Evolutionary conservation across 2,888 invertebrate species (phyloP).

Genomic region (Iselma pallidipennis): DNA sequence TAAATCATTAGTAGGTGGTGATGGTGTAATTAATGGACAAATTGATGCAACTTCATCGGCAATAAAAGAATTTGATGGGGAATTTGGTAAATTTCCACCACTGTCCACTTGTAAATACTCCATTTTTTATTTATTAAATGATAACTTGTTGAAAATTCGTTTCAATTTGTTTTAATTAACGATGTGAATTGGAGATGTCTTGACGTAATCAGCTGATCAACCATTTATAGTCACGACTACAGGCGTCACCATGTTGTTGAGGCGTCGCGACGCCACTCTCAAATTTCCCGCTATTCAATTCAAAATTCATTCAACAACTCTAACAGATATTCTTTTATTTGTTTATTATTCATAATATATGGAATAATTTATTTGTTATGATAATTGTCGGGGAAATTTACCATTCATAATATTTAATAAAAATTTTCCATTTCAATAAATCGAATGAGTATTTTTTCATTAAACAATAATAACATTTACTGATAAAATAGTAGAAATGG

Average conservation of each 20-base stretch:
- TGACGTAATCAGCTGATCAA: conserved; percentile 19
- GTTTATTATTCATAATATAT: no score
- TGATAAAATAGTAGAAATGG: no score
- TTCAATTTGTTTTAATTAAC: conserved; percentile 20
- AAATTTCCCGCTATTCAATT: background rate
- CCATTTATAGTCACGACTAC: conserved; percentile 14
- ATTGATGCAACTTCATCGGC: conserved; percentile 55
- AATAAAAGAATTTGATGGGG: conserved; percentile 51
- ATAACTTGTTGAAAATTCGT: background rate
- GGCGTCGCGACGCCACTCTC: conserved; percentile 18
- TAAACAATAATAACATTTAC: no score
- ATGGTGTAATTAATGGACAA: conserved; percentile 55
- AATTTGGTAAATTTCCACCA: conserved; percentile 41
- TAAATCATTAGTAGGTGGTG: conserved; percentile 55
- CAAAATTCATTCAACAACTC: background rate
- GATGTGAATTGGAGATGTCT: conserved; percentile 4
- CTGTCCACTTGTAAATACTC: conserved; percentile 32
- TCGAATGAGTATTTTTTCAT: no score
- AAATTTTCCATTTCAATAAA: no score
- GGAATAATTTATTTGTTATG: no score
- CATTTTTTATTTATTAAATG: no score
- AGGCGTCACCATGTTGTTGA: background rate
- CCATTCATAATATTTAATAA: no score
- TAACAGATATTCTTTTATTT: no score
- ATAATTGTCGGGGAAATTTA: no score